These are phyloP conservation scores for Chaitophorus viminalis DNA, from an alignment of 2,888 invertebrate species.

Conservation along the genomic window DNA sequence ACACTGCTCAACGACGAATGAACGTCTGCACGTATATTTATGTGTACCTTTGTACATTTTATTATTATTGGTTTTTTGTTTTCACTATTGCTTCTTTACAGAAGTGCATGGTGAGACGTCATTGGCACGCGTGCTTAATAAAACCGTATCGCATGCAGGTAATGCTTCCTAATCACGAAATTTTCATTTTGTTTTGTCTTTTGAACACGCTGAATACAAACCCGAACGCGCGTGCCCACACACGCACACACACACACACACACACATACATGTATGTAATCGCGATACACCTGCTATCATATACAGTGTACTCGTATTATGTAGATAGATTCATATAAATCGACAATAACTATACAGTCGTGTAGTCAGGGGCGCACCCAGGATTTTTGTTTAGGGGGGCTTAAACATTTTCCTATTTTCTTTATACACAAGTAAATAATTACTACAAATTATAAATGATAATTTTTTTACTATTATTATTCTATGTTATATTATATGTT, in stretches of 20 bases:
- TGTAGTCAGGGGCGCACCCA: too few relatives aligned
- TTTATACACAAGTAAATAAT: too few relatives aligned
- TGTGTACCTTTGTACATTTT: not conserved
- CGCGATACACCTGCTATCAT: not conserved
- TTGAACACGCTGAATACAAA: not conserved
- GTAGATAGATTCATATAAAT: too few relatives aligned
- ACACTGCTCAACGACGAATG: not conserved
- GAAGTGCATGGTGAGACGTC: not conserved
- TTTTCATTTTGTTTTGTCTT: not conserved
- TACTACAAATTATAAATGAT: too few relatives aligned
- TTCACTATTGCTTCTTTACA: not conserved
- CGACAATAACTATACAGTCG: too few relatives aligned
- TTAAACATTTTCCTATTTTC: too few relatives aligned
- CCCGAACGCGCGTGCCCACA: not conserved
- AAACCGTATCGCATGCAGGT: not conserved
- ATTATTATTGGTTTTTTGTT: not conserved
- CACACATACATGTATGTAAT: not conserved
- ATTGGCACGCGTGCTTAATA: not conserved
- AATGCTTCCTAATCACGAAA: conserved; percentile 32
- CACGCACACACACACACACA: not conserved
- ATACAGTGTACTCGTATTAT: not conserved
- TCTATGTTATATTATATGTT: too few relatives aligned
- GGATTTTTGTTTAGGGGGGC: too few relatives aligned
- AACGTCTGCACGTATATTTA: not conserved
- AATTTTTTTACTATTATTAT: too few relatives aligned